Base-by-base conservation (phyloP, 2,888 invertebrate species). In the Euplexia lucipara region DNA sequence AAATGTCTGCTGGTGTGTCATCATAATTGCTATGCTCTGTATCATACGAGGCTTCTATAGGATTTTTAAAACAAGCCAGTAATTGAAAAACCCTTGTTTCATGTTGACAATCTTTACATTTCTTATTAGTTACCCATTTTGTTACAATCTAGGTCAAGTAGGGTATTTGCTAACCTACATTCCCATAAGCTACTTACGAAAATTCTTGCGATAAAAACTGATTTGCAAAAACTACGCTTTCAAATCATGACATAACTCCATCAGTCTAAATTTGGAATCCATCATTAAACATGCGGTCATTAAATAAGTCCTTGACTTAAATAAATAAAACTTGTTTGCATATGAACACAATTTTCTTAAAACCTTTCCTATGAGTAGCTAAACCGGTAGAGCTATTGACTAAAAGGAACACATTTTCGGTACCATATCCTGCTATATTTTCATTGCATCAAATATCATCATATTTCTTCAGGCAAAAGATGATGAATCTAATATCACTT, bases 231-330 rank as follows among this genome's bases (percentile, higher is more conserved):
- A 32, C 22, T 61, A 10, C 3, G 9, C n/a, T 18, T 2, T 1
- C 16, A 1, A n/a, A n/a, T 16, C 18, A 42, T 18, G 10, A 42
- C 18, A n/a, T 9, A 8, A 32, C 5, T 45, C 14, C 7, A 8
- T 16, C 32, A 18, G n/a, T 32, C 32, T 18, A n/a, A 18, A 32
- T 34, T 56, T n/a, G 5, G 6, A 12, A 22, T 16, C 0, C 7
- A 5, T 30, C 9, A 22, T 32, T 44, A 12, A 20, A 34, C 10
- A 32, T 26, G 32, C 1, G 5, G 4, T 6, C 12, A 34, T 44
- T 10, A 30, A 44, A 35, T 30, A 20, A 26, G 14, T 49, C 44
- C 32, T 61, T 51, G 49, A 44, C 34, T 12, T n/a, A n/a, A 12
- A 14, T 39, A 4, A 6, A 22, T 12, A 16, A 37, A 44, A 59